phyloP scores from a whole-genome alignment of 2,113 vertebrate species.

The Megaleporinus macrocephalus region DNA sequence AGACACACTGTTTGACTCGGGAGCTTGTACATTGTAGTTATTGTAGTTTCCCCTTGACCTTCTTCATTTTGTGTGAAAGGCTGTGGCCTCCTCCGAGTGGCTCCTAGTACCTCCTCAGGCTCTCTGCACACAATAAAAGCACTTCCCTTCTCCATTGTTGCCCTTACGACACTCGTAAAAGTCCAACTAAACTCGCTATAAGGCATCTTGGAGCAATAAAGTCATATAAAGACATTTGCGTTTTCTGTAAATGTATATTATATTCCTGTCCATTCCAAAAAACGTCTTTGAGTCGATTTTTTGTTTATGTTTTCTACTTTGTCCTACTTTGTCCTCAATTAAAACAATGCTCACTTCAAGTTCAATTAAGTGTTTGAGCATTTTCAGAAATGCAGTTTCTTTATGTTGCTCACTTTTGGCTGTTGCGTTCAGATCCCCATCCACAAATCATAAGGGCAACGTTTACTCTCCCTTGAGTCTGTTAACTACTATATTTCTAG shows the following conservation, averaged over 20 bases:
- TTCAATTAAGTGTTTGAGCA: too few relatives aligned
- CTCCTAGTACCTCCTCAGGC: not conserved
- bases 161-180: not conserved
- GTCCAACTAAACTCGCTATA: not conserved
- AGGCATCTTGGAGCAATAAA: not conserved
- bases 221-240: too few relatives aligned
- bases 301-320: too few relatives aligned
- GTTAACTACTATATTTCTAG: not conserved
- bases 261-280: too few relatives aligned
- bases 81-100: not conserved
- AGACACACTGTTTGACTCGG: conserved; percentile 41
- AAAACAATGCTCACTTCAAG: too few relatives aligned
- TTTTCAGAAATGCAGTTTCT: too few relatives aligned
- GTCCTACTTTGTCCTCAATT: too few relatives aligned
- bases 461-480: not conserved
- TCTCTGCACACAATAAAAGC: conserved; percentile 10
- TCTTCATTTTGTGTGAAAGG: conserved; percentile 1
- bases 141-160: not conserved
- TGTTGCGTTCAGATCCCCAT: too few relatives aligned
- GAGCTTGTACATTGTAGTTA: conserved; percentile 2
- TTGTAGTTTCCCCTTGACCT: conserved; percentile 9
- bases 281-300: too few relatives aligned
- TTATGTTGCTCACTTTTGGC: too few relatives aligned
- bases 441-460: not conserved
- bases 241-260: too few relatives aligned